Percentiles rank a stretch among this genome's conserved stretches.
Evolutionary conservation across 2,888 invertebrate species (phyloP).

Genomic region (Scaeva pyrastri): DNA sequence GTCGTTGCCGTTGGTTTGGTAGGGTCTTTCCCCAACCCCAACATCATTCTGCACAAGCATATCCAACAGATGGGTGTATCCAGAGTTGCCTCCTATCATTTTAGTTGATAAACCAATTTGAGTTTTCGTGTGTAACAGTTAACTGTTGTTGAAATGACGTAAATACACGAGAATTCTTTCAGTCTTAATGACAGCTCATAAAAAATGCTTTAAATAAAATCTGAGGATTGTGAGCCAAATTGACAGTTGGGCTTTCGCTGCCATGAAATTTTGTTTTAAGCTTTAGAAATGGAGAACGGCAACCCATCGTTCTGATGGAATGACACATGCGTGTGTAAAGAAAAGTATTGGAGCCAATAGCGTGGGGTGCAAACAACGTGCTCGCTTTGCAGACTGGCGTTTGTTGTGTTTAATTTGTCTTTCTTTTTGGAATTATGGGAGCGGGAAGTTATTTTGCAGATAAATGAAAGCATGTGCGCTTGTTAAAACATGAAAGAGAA

Average conservation of each 20-base stretch:
- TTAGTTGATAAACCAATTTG: not conserved
- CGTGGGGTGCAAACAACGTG: slow-evolving; percentile 68
- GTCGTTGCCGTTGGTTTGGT: slow-evolving; percentile 20
- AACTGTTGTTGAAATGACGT: no score
- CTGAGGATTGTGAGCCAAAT: no score
- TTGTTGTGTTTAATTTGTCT: slow-evolving; percentile 43
- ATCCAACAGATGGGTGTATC: slow-evolving; percentile 65
- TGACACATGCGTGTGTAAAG: slow-evolving; percentile 48
- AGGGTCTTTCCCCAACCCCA: slow-evolving; percentile 15
- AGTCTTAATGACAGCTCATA: no score
- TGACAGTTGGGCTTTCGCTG: no score
- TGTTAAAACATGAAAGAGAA: slow-evolving; percentile 42
- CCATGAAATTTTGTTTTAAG: no score
- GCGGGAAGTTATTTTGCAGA: slow-evolving; percentile 13
- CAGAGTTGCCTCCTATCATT: not conserved
- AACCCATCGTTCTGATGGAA: not conserved
- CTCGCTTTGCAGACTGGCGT: slow-evolving; percentile 59
- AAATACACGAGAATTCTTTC: no score
- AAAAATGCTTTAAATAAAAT: no score
- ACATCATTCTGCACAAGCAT: slow-evolving; percentile 51
- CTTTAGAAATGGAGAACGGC: not conserved
- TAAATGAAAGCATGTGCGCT: slow-evolving; percentile 61
- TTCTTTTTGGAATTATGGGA: slow-evolving; percentile 1
- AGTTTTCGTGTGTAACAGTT: no score
- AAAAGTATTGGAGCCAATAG: slow-evolving; percentile 61